phyloP scores from a whole-genome alignment of 2,888 invertebrate genomes.

The Chymomyza amoena region DNA sequence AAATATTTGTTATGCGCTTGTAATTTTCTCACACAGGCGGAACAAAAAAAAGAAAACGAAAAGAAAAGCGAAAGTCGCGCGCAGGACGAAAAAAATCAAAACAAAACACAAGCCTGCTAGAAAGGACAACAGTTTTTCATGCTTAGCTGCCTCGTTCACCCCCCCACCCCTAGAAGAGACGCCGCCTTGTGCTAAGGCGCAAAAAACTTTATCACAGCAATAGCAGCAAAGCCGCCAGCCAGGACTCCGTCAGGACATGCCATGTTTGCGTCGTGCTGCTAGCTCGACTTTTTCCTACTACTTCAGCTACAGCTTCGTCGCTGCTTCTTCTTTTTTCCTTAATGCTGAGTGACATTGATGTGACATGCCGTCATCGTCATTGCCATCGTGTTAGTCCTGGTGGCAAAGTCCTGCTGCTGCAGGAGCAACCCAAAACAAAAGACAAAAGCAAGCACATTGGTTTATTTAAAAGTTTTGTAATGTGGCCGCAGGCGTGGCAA shows the following conservation, averaged over 20 bases:
- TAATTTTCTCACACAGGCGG: conserved; percentile 55
- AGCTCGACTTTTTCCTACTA: not conserved
- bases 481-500: conserved; percentile 42
- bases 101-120: not conserved
- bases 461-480: conserved; percentile 24
- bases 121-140: conserved; percentile 40
- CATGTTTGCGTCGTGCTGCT: not conserved
- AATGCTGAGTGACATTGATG: conserved; percentile 75
- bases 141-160: conserved; percentile 50
- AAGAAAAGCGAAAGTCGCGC: conserved; percentile 29
- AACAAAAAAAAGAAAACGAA: not conserved
- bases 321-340: conserved; percentile 46
- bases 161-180: not conserved
- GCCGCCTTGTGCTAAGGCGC: conserved; percentile 1
- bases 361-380: conserved; percentile 69
- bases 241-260: not conserved
- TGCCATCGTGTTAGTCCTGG: conserved; percentile 11
- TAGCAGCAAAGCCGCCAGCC: conserved; percentile 39
- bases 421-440: not conserved
- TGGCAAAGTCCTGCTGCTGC: not conserved
- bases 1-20: conserved; percentile 72
- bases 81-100: not conserved
- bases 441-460: not conserved
- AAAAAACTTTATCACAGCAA: conserved; percentile 58
- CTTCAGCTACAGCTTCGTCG: conserved; percentile 4